These are phyloP conservation scores for Pogonophryne albipinna DNA, from an alignment of 2,797 vertebrate species.

Conservation along the genomic window DNA sequence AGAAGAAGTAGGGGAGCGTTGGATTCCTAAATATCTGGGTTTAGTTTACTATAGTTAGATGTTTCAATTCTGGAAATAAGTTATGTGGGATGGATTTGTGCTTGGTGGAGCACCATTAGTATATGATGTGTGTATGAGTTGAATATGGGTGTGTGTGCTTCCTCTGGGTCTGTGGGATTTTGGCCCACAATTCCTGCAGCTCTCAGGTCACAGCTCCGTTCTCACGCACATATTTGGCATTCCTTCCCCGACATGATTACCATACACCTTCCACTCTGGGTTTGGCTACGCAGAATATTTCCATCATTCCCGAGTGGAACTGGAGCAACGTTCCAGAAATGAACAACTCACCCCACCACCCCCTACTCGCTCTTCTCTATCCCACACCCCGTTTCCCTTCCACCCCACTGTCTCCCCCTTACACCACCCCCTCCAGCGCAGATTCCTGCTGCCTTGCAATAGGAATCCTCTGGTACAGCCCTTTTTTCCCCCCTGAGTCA, in stretches of 20 bases:
- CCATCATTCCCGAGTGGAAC: conserved; percentile 84
- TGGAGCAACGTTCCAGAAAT: conserved; percentile 81
- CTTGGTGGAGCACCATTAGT: conserved; percentile 80
- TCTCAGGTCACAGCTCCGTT: conserved; percentile 88
- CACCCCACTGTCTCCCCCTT: conserved; percentile 65
- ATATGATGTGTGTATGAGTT: conserved; percentile 82
- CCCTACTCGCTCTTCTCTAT: conserved; percentile 68
- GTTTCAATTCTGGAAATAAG: conserved; percentile 75
- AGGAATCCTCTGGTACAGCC: conserved; percentile 76
- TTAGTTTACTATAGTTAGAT: conserved; percentile 65
- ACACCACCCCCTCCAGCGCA: conserved; percentile 53
- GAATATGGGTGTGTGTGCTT: conserved; percentile 87
- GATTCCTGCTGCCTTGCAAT: conserved; percentile 78
- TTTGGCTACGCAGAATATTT: conserved; percentile 86
- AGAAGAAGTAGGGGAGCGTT: conserved; percentile 47
- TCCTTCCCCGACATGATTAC: conserved; percentile 87
- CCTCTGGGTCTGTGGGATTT: conserved; percentile 89
- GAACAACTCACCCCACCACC: conserved; percentile 70
- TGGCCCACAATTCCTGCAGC: conserved; percentile 88
- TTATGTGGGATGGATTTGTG: conserved; percentile 75
- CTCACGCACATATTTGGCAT: conserved; percentile 89
- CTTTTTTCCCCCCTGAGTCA: conserved; percentile 82
- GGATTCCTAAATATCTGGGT: conserved; percentile 62
- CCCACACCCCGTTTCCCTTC: conserved; percentile 55
- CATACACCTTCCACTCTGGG: conserved; percentile 89